These are phyloP conservation scores for Astreopora myriophthalma DNA, from an alignment of 64 coral and sea anemone species.

Conservation along the genomic window DNA sequence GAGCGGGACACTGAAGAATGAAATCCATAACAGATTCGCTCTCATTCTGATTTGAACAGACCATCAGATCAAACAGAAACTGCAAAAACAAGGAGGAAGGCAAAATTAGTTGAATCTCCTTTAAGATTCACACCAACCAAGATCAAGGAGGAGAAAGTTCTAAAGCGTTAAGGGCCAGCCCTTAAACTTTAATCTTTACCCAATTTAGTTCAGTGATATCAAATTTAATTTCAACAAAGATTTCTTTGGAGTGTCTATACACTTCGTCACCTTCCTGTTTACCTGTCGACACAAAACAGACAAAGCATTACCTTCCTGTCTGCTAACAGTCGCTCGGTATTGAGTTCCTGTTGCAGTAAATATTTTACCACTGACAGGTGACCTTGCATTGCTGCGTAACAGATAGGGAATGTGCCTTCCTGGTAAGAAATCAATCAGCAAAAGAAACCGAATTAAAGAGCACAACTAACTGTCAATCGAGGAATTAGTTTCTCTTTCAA, in stretches of 20 bases:
- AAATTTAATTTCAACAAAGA: too few species aligned
- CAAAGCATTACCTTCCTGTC: conserved; percentile 73
- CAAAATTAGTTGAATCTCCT: background rate
- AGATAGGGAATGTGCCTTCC: conserved; percentile 90
- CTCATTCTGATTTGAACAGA: conserved; percentile 84
- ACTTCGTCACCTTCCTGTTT: too few species aligned
- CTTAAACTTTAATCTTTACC: too few species aligned
- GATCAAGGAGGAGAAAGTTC: too few species aligned
- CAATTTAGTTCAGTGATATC: too few species aligned
- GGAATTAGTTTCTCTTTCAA: too few species aligned
- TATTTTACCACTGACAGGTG: conserved; percentile 75
- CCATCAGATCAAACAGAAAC: conserved; percentile 98
- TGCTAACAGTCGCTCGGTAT: conserved; percentile 69
- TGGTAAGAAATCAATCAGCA: conserved; percentile 6
- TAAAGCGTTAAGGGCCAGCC: too few species aligned
- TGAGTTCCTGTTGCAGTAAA: conserved; percentile 86
- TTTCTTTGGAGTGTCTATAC: too few species aligned
- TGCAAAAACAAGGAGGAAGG: conserved; percentile 10
- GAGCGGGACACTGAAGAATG: conserved; percentile 94
- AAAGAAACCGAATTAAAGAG: background rate
- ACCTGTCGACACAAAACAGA: too few species aligned
- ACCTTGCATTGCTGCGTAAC: conserved; percentile 82
- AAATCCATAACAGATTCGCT: conserved; percentile 87
- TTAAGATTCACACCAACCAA: too few species aligned
- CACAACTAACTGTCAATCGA: too few species aligned